Percentiles rank a stretch among this genome's conserved stretches.
phyloP scores from a whole-genome alignment of 1,140 invertebrate species.

The Batillaria attramentaria region DNA sequence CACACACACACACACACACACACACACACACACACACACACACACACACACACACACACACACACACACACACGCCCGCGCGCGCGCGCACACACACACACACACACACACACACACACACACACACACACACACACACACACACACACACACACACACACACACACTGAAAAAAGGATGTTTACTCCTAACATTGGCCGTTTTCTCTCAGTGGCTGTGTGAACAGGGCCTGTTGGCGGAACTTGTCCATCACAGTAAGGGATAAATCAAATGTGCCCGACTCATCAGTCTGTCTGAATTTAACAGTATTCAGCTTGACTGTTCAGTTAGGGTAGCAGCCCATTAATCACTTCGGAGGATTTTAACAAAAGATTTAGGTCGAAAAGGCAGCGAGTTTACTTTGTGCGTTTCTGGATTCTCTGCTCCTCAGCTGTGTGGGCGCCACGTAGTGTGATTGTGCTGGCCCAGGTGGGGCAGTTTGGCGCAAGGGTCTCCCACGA shows the following conservation, averaged over 20 bases:
- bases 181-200: background rate
- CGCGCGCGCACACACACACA: conserved; percentile 6
- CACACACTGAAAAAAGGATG: background rate
- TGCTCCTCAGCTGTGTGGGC: no score
- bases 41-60: conserved; percentile 11
- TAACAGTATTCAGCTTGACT: background rate
- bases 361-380: no score
- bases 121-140: conserved; percentile 20
- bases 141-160: conserved; percentile 21
- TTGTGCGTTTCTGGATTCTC: no score
- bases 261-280: background rate
- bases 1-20: conserved; percentile 11
- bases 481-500: no score
- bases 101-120: conserved; percentile 13
- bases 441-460: no score
- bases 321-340: background rate
- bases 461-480: no score
- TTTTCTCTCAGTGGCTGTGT: background rate
- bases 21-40: conserved; percentile 11
- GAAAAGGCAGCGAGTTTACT: no score
- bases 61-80: background rate
- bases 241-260: background rate
- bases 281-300: background rate
- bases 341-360: no score
- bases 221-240: background rate